These are phyloP conservation scores for Bufotes viridis DNA, from an alignment of 2,797 vertebrate species.

Conservation along the genomic window DNA sequence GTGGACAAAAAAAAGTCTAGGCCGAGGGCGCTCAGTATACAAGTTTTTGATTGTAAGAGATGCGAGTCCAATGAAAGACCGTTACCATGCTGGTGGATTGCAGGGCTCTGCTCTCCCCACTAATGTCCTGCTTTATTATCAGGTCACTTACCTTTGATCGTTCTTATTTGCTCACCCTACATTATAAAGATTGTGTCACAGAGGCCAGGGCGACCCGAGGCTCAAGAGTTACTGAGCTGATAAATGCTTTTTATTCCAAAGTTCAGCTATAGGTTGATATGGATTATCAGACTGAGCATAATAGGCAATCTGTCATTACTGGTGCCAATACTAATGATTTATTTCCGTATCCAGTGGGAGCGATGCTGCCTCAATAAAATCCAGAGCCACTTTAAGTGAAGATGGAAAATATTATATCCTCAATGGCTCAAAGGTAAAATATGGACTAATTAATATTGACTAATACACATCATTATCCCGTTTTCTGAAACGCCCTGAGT, in stretches of 20 bases:
- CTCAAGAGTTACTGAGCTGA: not conserved
- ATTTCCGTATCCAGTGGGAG: conserved; percentile 82
- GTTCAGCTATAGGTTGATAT: not conserved
- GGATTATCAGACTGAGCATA: not conserved
- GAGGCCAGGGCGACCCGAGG: no score
- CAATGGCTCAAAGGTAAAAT: conserved; percentile 89
- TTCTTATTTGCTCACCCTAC: no score
- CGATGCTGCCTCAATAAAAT: conserved; percentile 91
- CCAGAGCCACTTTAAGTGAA: conserved; percentile 82
- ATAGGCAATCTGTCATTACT: not conserved
- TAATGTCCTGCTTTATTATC: no score
- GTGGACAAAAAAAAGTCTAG: no score
- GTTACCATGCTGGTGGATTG: no score
- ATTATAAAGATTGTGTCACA: not conserved
- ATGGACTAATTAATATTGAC: not conserved
- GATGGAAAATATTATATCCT: conserved; percentile 87
- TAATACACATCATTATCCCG: not conserved
- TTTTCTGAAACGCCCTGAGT: not conserved
- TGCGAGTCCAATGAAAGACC: no score
- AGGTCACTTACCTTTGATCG: no score
- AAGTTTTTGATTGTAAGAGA: no score
- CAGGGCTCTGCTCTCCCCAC: no score
- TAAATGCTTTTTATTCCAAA: not conserved
- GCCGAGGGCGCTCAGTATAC: no score
- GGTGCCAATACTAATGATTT: not conserved